Evolutionary conservation across 1,140 invertebrate genomes (phyloP), one percentile per base, ranked within the genome.

Genomic region (Neoseiulus cucumeris): DNA sequence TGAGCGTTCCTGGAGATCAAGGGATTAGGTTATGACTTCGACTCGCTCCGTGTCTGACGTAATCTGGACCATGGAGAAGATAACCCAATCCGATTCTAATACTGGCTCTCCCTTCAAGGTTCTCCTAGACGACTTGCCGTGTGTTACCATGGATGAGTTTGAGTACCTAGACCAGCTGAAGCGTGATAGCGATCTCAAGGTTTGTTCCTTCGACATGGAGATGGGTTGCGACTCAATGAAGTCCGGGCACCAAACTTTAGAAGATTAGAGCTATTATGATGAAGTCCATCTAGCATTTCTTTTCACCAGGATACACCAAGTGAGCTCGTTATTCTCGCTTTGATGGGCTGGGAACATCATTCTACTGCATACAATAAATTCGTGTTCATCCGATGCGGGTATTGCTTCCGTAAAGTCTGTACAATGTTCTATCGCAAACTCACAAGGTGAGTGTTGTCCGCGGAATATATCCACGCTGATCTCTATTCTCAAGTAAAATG

Each of bases 121-220:
- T 39, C 51, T 59, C 33, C 14, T 5, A 33, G 25, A 59, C 25
- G 51, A 59, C 9, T 20, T 59, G 4, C 51, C 51, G 25, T 20
- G 51, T 25, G 51, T 59, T 12, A 59, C 51, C 25, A n/a, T 59
- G 51, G 51, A 59, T 2, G 51, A 59, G 33, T 59, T 59, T 25
- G 51, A 59, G 2, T 33, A 59, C 14, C 51, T 59, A 18, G 51
- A 59, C 22, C 25, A 59, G 22, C 14, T 59, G 12, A 59, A 59
- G 22, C 51, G 51, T 25, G 51, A 59, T 59, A 59, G 51, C 51
- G 51, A 59, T 59, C 51, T 59, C 51, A 59, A 59, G 51, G 51
- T 59, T 29, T 29, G 51, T 25, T 14, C 17, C 1, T 25, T 25
- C 22, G 33, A 17, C 33, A 20, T 14, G 20, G 45, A 47, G 20